Conservation (phyloP, 2,888 invertebrate genomes). For the Drosophila rellima region DNA sequence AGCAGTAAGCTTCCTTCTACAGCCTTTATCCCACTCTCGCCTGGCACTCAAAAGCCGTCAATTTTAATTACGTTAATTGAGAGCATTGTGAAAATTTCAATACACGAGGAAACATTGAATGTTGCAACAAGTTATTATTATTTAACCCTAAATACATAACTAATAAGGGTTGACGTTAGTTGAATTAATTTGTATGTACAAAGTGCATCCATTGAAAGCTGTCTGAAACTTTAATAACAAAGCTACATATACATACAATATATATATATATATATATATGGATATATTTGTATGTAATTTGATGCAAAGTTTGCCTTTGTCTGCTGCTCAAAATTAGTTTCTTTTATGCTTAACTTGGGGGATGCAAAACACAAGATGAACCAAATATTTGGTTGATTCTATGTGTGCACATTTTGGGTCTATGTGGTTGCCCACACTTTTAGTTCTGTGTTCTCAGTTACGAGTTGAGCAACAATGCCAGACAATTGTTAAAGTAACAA, state of each 20-base stretch:
- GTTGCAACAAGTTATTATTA: conserved; percentile 36
- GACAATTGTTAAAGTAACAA: conserved; percentile 16
- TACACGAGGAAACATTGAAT: not conserved
- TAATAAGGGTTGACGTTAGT: conserved; percentile 1
- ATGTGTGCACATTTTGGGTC: conserved; percentile 21
- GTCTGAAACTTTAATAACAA: conserved; percentile 22
- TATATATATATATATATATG: not conserved
- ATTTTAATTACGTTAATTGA: conserved; percentile 55
- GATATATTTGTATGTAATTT: conserved; percentile 12
- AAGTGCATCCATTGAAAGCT: not conserved
- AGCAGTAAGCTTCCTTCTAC: not conserved
- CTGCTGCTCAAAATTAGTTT: conserved; percentile 36
- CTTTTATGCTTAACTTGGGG: conserved; percentile 53
- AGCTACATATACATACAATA: conserved; percentile 6
- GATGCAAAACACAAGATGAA: conserved; percentile 10
- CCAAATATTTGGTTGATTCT: conserved; percentile 12
- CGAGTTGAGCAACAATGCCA: conserved; percentile 3
- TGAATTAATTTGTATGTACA: conserved; percentile 2
- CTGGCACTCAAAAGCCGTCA: conserved; percentile 22
- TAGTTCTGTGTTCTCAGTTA: not conserved
- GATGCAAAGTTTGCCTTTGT: conserved; percentile 33
- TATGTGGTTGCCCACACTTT: conserved; percentile 20
- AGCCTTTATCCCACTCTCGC: not conserved
- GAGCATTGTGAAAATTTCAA: conserved; percentile 29
- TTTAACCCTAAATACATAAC: conserved; percentile 4